Percentiles rank a stretch among this genome's conserved stretches.
Conservation (phyloP, 2,113 vertebrate genomes). For the Dasyprocta punctata region DNA sequence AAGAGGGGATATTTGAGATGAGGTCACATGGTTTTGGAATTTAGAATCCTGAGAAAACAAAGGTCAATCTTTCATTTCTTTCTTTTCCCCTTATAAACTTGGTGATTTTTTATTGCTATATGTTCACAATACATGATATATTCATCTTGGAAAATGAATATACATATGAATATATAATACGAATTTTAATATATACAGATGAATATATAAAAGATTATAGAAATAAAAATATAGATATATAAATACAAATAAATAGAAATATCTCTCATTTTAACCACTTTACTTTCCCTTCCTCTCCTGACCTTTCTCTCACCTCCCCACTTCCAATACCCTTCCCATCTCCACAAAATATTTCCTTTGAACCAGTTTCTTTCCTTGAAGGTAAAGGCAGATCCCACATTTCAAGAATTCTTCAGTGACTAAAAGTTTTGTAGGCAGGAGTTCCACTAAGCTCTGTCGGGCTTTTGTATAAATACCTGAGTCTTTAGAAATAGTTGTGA, state of each 20-base stretch:
- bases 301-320: not conserved
- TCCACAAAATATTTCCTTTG: not conserved
- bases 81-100: not conserved
- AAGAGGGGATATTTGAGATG: not conserved
- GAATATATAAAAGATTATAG: no score
- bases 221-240: no score
- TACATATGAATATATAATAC: not conserved
- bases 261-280: not conserved
- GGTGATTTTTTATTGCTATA: not conserved
- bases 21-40: not conserved
- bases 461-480: conserved; percentile 37
- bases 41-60: conserved; percentile 3
- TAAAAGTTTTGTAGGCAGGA: conserved; percentile 56
- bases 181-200: no score
- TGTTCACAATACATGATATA: not conserved
- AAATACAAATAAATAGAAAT: not conserved
- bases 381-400: not conserved
- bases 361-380: not conserved
- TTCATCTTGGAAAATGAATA: not conserved
- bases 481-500: conserved; percentile 38
- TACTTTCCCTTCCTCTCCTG: not conserved
- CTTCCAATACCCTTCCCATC: not conserved
- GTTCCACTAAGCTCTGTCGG: conserved; percentile 6
- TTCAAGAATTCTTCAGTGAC: conserved; percentile 61
- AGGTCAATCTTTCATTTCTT: conserved; percentile 23